Conservation (phyloP, 2,888 invertebrate species). For the Flabesymbios commensalis region DNA sequence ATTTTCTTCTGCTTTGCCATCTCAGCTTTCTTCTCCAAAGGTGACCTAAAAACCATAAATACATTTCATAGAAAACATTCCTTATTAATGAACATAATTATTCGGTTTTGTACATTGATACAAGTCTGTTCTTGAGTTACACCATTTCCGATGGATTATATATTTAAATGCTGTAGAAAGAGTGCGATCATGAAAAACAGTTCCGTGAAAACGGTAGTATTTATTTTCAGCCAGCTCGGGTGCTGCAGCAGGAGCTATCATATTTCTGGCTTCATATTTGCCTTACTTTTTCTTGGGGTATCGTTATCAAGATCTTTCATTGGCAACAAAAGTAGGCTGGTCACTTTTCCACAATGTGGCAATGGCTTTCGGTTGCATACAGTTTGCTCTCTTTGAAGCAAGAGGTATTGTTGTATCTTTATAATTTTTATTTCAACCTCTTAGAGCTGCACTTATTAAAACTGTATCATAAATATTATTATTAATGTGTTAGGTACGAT, state of each 20-base stretch:
- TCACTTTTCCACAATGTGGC: conserved; percentile 76
- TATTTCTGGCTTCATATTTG: conserved; percentile 75
- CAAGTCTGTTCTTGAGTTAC: no score
- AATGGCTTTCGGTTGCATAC: conserved; percentile 78
- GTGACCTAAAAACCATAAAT: conserved; percentile 57
- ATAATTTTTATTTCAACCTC: no score
- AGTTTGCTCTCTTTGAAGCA: conserved; percentile 74
- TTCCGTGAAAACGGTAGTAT: neutral
- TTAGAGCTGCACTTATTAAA: no score
- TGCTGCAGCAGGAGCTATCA: conserved; percentile 73
- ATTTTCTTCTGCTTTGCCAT: conserved; percentile 79
- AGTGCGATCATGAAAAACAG: no score
- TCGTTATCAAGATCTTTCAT: conserved; percentile 69
- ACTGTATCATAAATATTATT: no score
- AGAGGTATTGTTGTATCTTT: no score
- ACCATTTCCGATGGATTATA: no score
- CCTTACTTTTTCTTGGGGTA: conserved; percentile 72
- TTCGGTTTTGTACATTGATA: neutral
- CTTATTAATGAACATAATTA: neutral
- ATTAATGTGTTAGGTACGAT: neutral
- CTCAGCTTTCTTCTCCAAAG: conserved; percentile 77
- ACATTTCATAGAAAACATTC: neutral
- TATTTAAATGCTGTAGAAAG: no score
- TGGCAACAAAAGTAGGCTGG: conserved; percentile 65
- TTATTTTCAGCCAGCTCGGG: conserved; percentile 73